These are phyloP conservation scores for Tipula helvola DNA, from an alignment of 2,888 invertebrate genomes.

Conservation along the genomic window DNA sequence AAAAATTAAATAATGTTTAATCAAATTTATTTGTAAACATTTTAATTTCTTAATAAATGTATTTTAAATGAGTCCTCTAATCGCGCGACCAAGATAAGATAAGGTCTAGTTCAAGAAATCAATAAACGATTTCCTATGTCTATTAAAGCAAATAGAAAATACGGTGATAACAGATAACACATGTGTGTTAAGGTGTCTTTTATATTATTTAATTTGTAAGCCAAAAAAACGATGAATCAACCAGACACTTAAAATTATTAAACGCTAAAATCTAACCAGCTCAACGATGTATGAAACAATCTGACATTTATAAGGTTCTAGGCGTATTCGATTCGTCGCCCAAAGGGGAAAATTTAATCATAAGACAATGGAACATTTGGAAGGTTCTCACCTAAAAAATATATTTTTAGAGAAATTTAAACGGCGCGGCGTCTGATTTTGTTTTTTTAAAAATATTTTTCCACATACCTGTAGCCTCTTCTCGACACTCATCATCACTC, in stretches of 20 bases:
- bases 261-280: no score
- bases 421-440: neutral
- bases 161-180: neutral
- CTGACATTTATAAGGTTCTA: neutral
- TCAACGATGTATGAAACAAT: no score
- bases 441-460: neutral
- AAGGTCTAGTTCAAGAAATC: neutral
- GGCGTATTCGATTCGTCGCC: neutral
- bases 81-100: neutral
- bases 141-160: neutral
- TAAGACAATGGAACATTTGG: neutral
- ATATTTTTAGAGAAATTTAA: no score
- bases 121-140: neutral
- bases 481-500: slow-evolving; percentile 55
- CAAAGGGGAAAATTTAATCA: neutral
- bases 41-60: neutral
- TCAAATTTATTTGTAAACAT: neutral
- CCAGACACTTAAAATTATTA: no score
- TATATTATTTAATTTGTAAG: neutral
- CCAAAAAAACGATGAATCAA: no score
- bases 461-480: slow-evolving; percentile 43
- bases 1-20: neutral
- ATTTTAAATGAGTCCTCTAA: neutral
- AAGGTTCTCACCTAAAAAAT: neutral
- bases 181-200: neutral